These are phyloP conservation scores for Brachionus rotundiformis DNA, from an alignment of 1,140 invertebrate genomes.

Conservation along the genomic window DNA sequence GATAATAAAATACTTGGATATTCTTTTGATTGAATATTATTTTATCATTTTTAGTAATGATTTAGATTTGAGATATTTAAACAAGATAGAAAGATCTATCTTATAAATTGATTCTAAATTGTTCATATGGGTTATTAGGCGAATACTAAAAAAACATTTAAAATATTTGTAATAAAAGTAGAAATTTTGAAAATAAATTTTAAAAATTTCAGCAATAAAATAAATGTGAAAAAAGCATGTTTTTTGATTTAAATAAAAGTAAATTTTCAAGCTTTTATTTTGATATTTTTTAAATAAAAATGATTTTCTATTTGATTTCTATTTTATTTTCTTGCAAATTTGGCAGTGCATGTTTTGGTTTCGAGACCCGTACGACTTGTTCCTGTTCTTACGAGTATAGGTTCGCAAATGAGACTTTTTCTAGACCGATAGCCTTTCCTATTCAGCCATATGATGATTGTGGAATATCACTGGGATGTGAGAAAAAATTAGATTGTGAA, in stretches of 20 bases:
- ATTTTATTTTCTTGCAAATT: not conserved
- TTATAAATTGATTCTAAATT: too few species aligned
- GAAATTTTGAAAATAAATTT: too few species aligned
- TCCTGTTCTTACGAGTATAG: not conserved
- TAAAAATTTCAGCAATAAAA: too few species aligned
- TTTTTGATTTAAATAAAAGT: not conserved
- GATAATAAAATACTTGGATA: too few species aligned
- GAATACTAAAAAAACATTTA: too few species aligned
- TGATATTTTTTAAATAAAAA: not conserved
- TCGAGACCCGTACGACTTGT: conserved; percentile 14
- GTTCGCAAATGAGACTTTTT: not conserved
- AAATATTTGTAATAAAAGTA: too few species aligned
- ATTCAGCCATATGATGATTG: conserved; percentile 25
- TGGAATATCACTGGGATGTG: not conserved
- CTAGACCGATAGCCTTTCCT: not conserved
- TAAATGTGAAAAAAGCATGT: too few species aligned
- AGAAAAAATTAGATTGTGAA: not conserved
- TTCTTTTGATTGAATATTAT: too few species aligned
- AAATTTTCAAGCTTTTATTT: not conserved
- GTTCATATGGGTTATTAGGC: too few species aligned
- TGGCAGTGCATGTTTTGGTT: not conserved
- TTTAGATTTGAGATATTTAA: too few species aligned
- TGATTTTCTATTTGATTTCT: not conserved
- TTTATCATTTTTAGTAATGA: too few species aligned
- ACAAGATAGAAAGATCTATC: too few species aligned